Evolutionary conservation across 2,888 invertebrate species (phyloP).

Genomic region (Actias luna): DNA sequence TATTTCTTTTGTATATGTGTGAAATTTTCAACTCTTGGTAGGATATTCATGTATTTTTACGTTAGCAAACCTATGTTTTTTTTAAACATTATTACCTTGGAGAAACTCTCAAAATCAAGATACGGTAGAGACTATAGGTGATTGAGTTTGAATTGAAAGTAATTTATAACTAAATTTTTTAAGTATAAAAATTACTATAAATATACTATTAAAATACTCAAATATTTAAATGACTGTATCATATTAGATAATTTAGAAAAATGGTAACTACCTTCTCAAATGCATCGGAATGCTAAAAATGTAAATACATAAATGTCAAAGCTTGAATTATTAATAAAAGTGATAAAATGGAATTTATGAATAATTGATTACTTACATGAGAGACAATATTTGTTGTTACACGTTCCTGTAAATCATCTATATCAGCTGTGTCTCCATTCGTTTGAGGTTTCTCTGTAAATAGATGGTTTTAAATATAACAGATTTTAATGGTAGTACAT

Average conservation of each 20-base stretch:
- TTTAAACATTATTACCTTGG: too few relatives aligned
- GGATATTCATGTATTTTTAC: too few relatives aligned
- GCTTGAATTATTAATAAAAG: not conserved
- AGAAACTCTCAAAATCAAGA: too few relatives aligned
- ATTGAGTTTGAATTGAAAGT: too few relatives aligned
- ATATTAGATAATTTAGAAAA: not conserved
- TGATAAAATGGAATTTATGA: not conserved
- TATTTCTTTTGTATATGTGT: too few relatives aligned
- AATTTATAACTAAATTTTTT: too few relatives aligned
- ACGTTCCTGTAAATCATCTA: conserved; percentile 67
- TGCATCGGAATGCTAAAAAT: conserved; percentile 1
- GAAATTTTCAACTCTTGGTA: too few relatives aligned
- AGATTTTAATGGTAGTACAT: conserved; percentile 13
- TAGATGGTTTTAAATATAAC: conserved; percentile 13
- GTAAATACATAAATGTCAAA: conserved; percentile 12
- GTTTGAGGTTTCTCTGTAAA: conserved; percentile 58
- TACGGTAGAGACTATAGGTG: too few relatives aligned
- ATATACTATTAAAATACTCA: not conserved
- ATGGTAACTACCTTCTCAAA: conserved; percentile 11
- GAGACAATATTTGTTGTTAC: conserved; percentile 74
- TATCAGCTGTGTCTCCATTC: conserved; percentile 63
- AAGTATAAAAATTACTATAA: too few relatives aligned
- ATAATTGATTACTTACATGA: conserved; percentile 52
- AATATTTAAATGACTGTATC: not conserved
- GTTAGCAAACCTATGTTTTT: too few relatives aligned